phyloP scores from a whole-genome alignment of 2,797 vertebrate species.

The Lepidocolaptes lacrymiger region DNA sequence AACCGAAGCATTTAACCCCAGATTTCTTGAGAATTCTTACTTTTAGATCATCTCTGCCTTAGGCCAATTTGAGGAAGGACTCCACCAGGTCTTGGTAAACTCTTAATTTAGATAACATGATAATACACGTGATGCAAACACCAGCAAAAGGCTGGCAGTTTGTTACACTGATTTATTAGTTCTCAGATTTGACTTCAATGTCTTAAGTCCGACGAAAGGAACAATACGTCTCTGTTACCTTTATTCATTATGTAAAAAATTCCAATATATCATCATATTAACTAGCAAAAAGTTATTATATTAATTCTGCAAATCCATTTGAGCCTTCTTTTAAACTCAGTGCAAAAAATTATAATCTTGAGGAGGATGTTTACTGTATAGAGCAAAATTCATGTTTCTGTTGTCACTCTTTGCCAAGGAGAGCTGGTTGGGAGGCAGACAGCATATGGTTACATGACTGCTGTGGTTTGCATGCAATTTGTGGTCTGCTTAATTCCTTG shows the following conservation, averaged over 20 bases:
- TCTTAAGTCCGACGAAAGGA: background rate
- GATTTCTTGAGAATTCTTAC: background rate
- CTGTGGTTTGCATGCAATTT: constrained; percentile 19
- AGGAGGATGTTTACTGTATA: background rate
- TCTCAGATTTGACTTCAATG: background rate
- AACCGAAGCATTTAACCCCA: background rate
- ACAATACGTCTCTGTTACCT: background rate
- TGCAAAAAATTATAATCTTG: background rate
- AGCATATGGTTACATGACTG: constrained; percentile 19
- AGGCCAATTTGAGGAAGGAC: background rate
- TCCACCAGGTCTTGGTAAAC: background rate
- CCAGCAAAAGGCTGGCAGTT: background rate
- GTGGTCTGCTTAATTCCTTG: constrained; percentile 14
- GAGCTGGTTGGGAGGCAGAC: constrained; percentile 3
- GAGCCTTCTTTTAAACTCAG: background rate
- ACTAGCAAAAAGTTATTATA: background rate
- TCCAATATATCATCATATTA: background rate
- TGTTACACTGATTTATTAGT: background rate
- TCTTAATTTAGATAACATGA: background rate
- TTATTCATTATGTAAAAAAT: background rate
- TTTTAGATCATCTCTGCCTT: background rate
- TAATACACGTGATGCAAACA: background rate
- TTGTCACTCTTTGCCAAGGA: background rate
- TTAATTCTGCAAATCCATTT: background rate
- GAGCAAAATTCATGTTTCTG: background rate